Conservation (phyloP, 2,113 vertebrate genomes). For the Symphodus melops region DNA sequence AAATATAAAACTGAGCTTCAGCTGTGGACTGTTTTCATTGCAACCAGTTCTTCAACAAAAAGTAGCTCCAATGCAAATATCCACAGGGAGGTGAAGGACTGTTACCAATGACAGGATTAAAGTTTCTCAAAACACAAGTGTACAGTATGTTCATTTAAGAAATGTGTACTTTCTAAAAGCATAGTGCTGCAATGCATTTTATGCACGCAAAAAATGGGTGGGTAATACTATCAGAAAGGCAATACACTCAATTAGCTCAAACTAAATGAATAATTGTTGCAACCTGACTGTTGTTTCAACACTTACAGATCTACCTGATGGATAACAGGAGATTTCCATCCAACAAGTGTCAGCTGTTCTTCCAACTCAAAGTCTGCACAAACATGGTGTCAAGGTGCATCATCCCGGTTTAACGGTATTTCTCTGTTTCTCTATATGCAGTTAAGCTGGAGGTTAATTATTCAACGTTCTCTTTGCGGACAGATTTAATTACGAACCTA, state of each 20-base stretch:
- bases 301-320: not conserved
- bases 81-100: not conserved
- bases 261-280: not conserved
- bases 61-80: not conserved
- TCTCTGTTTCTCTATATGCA: not conserved
- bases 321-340: not conserved
- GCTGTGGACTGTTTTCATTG: not conserved
- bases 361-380: not conserved
- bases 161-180: too few species aligned
- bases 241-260: not conserved
- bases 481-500: conserved; percentile 51
- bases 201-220: too few species aligned
- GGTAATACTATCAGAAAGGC: too few species aligned
- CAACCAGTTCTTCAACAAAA: not conserved
- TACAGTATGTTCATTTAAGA: not conserved
- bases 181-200: too few species aligned
- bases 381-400: not conserved
- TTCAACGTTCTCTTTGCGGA: conserved; percentile 12
- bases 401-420: not conserved
- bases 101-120: not conserved
- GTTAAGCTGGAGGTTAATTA: conserved; percentile 25
- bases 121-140: not conserved
- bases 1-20: too few species aligned
- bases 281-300: not conserved
- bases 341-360: conserved; percentile 49